phyloP scores from a whole-genome alignment of 2,888 invertebrate genomes.

The Noctua fimbriata region DNA sequence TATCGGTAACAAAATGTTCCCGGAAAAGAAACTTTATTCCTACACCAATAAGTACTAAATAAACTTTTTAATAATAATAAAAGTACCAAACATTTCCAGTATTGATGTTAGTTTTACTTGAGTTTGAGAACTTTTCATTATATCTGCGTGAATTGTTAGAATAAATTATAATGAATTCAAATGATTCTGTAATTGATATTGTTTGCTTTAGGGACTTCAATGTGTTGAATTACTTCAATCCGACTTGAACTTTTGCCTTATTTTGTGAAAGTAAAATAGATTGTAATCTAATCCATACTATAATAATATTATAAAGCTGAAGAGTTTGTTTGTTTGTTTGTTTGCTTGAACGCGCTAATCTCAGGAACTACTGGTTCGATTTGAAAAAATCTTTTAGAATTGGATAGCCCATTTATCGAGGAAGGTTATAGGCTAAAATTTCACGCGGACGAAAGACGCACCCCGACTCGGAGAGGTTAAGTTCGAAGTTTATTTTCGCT shows the following conservation, averaged over 20 bases:
- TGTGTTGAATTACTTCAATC: background rate
- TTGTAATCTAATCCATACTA: background rate
- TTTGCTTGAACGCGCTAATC: no score
- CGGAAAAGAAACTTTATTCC: slow-evolving; percentile 21
- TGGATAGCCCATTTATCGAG: no score
- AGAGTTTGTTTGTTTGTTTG: no score
- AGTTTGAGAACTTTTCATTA: slow-evolving; percentile 18
- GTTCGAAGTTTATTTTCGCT: no score
- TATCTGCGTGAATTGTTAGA: slow-evolving; percentile 1
- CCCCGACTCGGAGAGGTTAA: no score
- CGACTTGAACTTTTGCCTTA: background rate
- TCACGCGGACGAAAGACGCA: no score
- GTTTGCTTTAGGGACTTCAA: background rate
- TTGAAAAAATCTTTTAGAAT: no score
- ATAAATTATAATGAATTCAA: slow-evolving; percentile 14
- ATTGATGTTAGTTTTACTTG: slow-evolving; percentile 21
- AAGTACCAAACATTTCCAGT: slow-evolving; percentile 21
- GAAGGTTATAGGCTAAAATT: no score
- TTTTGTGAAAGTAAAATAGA: background rate
- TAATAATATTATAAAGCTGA: no score
- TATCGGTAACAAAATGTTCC: slow-evolving; percentile 7
- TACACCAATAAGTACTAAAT: background rate
- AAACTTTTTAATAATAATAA: slow-evolving; percentile 29
- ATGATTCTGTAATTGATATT: slow-evolving; percentile 3
- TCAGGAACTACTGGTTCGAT: no score